phyloP scores from a whole-genome alignment of 2,888 invertebrate genomes.

The Drosophila rubida region DNA sequence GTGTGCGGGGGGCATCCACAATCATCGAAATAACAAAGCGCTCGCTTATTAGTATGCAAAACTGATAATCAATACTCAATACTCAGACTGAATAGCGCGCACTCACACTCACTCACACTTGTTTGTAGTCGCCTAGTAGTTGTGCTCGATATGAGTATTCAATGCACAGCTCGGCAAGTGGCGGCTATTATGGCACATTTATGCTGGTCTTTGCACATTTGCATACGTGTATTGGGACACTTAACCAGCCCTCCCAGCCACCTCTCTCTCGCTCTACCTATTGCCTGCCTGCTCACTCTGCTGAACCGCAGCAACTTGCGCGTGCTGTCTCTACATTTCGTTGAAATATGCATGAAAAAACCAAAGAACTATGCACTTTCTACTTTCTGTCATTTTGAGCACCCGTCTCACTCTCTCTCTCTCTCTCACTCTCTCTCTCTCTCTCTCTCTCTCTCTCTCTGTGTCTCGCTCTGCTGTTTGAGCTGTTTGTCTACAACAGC shows the following conservation, averaged over 20 bases:
- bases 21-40: constrained; percentile 46
- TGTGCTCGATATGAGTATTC: constrained; percentile 30
- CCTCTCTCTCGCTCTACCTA: neutral
- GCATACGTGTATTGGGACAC: constrained; percentile 58
- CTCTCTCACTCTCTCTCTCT: no score
- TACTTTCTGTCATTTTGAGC: neutral
- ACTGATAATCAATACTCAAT: constrained; percentile 74
- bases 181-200: constrained; percentile 63
- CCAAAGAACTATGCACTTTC: neutral
- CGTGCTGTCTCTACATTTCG: constrained; percentile 15
- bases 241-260: constrained; percentile 5
- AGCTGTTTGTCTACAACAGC: constrained; percentile 36
- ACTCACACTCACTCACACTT: constrained; percentile 8
- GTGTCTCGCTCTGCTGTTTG: neutral
- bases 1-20: constrained; percentile 5
- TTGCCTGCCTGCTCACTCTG: neutral
- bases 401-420: no score
- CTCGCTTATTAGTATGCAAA: constrained; percentile 76
- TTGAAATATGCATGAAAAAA: constrained; percentile 33
- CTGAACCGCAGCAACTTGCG: neutral
- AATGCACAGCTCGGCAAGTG: constrained; percentile 28
- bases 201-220: constrained; percentile 57
- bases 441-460: neutral
- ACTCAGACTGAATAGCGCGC: constrained; percentile 28
- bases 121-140: neutral